phyloP scores from a whole-genome alignment of 2,888 invertebrate genomes.

The Nasonia oneida region DNA sequence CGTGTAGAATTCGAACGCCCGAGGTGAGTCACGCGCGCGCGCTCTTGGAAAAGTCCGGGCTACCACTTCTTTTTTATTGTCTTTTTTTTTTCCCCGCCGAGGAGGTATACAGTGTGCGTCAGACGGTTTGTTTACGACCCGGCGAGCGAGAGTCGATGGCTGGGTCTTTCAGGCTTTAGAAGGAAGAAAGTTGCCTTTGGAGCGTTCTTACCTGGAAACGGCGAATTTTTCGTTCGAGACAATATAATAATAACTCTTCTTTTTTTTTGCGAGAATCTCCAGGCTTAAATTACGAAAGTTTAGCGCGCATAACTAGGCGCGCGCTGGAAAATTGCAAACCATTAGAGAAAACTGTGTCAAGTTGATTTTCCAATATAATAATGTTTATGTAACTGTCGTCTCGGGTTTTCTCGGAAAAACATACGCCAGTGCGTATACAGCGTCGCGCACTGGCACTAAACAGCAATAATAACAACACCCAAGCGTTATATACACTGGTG shows the following conservation, averaged over 20 bases:
- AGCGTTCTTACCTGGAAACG: background rate
- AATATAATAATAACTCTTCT: background rate
- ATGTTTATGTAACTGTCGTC: constrained; percentile 2
- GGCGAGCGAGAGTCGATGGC: background rate
- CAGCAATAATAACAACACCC: background rate
- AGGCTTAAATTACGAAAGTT: constrained; percentile 2
- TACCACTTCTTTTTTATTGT: background rate
- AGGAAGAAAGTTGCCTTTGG: background rate
- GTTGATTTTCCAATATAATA: constrained; percentile 11
- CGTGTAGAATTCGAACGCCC: constrained; percentile 31
- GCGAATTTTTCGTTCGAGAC: background rate
- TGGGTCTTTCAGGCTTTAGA: background rate
- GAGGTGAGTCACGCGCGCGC: constrained; percentile 33
- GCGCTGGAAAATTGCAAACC: background rate
- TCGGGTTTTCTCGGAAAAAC: background rate
- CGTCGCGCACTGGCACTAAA: background rate
- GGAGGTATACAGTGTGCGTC: background rate
- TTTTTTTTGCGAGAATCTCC: background rate
- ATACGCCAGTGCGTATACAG: background rate
- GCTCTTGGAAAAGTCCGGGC: background rate
- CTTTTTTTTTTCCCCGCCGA: background rate
- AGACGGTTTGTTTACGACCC: constrained; percentile 14
- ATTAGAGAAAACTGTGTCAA: constrained; percentile 13
- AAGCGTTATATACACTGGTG: no score
- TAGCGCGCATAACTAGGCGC: background rate